Base-by-base conservation (phyloP, 2,888 invertebrate genomes). In the Atherix ibis region DNA sequence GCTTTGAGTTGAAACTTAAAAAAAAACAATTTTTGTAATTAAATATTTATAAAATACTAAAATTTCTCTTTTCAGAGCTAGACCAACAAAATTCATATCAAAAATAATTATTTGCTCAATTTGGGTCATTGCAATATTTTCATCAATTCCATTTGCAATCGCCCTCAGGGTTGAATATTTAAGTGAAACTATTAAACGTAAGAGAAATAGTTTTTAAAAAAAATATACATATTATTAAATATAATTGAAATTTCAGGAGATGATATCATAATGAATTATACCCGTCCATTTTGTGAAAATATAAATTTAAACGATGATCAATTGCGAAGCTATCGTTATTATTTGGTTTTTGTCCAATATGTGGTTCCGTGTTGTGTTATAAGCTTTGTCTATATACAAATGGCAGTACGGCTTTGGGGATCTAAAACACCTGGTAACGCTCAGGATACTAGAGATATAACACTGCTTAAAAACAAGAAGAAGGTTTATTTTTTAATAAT, bases 331-430 rank as follows among this genome's bases (percentile, higher is more conserved):
- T 71, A 70, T 48, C 55, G 67, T 14, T 63, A 66, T 36, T 51
- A 64, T 1, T 48, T 71, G 35, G 66, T 66, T 13, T 58, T 68
- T 41, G 58, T 70, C 6, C 67, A 77, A 64, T 89, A 88, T 53
- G 64, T 87, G 44, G 73, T 81, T 28, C 89, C 88, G 1, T 65
- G 88, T 43, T 69, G 73, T 45, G 75, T 88, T 44, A 84, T 89
- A 48, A 75, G 79, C 33, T 81, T 73, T 50, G 83, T 84, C 10
- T 89, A 89, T 57, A 73, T 62, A 31, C 60, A 82, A 49, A 83
- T 88, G 71, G 81, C 79, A 0, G 67, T 76, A 48, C 73, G 74
- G 44, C 64, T 88, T 18, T 85, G 84, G 82, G 78, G 82, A 3
- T 75, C 78, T 4, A 67, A 71, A 30, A 76, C 80, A 2, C 84